Conservation (phyloP, 2,888 invertebrate genomes). For the Lycocerus yunnanus region DNA sequence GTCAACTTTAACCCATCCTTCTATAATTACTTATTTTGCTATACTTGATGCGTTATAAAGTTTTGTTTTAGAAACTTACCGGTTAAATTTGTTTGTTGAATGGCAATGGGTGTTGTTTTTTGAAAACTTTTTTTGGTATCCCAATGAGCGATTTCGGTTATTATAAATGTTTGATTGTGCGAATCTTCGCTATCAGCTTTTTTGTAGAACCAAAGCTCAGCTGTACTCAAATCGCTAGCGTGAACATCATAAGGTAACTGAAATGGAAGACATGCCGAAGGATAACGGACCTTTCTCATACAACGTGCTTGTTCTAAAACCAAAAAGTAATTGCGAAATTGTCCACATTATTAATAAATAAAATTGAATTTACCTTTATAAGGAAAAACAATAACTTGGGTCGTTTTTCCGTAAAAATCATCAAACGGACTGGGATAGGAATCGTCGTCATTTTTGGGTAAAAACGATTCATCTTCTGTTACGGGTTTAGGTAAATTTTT, state of each 20-base stretch:
- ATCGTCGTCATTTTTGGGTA: conserved; percentile 56
- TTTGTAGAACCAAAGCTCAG: conserved; percentile 83
- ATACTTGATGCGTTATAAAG: neutral
- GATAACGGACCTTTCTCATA: conserved; percentile 58
- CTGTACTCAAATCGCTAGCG: conserved; percentile 74
- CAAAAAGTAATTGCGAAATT: neutral
- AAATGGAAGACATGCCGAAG: conserved; percentile 77
- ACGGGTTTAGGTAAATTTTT: conserved; percentile 75
- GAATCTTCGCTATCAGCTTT: conserved; percentile 66
- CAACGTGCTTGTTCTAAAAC: conserved; percentile 60
- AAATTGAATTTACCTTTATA: conserved; percentile 66
- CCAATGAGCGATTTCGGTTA: conserved; percentile 81
- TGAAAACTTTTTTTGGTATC: conserved; percentile 70
- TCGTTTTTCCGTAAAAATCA: conserved; percentile 82
- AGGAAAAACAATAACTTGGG: conserved; percentile 82
- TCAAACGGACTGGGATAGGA: conserved; percentile 58
- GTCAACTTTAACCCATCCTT: conserved; percentile 82
- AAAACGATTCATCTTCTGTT: conserved; percentile 70
- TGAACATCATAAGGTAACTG: conserved; percentile 77
- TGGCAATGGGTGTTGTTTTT: conserved; percentile 79
- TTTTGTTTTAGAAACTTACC: conserved; percentile 56
- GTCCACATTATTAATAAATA: neutral
- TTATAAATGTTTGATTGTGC: conserved; percentile 75
- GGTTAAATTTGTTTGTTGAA: conserved; percentile 73
- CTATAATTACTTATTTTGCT: conserved; percentile 52